phyloP scores from a whole-genome alignment of 2,888 invertebrate species.

The Morpho achilles region DNA sequence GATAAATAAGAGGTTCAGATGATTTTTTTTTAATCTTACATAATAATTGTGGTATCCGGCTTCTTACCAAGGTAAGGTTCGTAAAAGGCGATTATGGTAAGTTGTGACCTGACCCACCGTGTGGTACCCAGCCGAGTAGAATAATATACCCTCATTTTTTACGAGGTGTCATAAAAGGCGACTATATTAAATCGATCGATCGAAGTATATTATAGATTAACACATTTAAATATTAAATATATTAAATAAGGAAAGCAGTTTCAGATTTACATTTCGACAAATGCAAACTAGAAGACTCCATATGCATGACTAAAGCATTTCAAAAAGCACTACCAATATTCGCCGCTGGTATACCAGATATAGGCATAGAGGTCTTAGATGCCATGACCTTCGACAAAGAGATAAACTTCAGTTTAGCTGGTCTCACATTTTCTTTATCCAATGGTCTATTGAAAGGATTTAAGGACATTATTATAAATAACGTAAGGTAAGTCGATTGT shows the following conservation, averaged over 20 bases:
- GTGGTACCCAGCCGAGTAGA: too few species aligned
- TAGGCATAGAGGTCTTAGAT: slow-evolving; percentile 44
- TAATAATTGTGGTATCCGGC: too few species aligned
- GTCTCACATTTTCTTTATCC: slow-evolving; percentile 44
- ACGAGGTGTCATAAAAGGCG: too few species aligned
- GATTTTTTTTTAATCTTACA: too few species aligned
- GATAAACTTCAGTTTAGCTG: slow-evolving; percentile 50
- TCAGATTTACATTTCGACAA: slow-evolving; percentile 19
- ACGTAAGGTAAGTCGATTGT: slow-evolving; percentile 13
- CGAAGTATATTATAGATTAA: too few species aligned
- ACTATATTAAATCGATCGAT: too few species aligned
- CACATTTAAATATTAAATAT: too few species aligned
- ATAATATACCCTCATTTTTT: too few species aligned
- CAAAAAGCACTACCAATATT: slow-evolving; percentile 31
- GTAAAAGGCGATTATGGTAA: too few species aligned
- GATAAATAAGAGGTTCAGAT: too few species aligned
- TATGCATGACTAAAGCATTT: slow-evolving; percentile 22
- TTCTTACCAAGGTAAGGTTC: too few species aligned
- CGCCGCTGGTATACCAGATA: slow-evolving; percentile 44
- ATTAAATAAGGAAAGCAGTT: not conserved
- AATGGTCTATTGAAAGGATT: slow-evolving; percentile 31
- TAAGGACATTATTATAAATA: slow-evolving; percentile 16
- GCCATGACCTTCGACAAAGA: slow-evolving; percentile 38
- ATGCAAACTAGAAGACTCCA: slow-evolving; percentile 25
- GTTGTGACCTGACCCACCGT: too few species aligned